Percentiles rank a stretch among this genome's conserved stretches.
Conservation (phyloP, 2,888 invertebrate genomes). For the Thera obeliscata region DNA sequence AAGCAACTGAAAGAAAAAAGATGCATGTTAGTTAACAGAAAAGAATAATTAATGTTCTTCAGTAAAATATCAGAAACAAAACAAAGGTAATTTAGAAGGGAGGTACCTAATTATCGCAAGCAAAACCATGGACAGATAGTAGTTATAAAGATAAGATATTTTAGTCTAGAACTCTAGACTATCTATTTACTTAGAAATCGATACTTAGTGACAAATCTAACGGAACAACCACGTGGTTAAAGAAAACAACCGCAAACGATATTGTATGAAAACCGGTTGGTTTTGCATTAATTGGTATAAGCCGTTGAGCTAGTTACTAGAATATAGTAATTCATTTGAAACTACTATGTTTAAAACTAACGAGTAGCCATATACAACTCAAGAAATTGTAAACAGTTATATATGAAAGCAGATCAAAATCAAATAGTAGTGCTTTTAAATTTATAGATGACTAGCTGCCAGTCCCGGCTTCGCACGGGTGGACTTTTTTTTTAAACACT, state of each 20-base stretch:
- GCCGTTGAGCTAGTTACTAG: constrained; percentile 25
- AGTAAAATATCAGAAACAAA: neutral
- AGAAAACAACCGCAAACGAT: constrained; percentile 29
- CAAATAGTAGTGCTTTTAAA: no score
- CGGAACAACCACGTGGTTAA: constrained; percentile 29
- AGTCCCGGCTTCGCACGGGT: no score
- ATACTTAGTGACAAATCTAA: constrained; percentile 27
- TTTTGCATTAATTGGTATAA: constrained; percentile 30
- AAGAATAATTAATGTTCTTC: no score
- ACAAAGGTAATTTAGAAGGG: no score
- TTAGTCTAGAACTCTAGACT: constrained; percentile 8
- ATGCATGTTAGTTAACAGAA: no score
- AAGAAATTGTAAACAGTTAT: constrained; percentile 17
- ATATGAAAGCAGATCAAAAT: constrained; percentile 16
- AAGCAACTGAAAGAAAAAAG: no score
- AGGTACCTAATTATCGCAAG: no score
- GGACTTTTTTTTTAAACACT: no score
- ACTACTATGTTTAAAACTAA: constrained; percentile 23
- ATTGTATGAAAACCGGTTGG: constrained; percentile 30
- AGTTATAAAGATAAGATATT: neutral
- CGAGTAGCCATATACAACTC: constrained; percentile 21
- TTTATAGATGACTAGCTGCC: no score
- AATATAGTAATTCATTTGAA: constrained; percentile 18
- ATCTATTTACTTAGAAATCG: constrained; percentile 14
- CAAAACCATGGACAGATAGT: neutral